A percentile compares a stretch with the other conserved stretches of the same genome.
Conservation (phyloP, 1,140 invertebrate species). For the Spodoptera frugiperda region DNA sequence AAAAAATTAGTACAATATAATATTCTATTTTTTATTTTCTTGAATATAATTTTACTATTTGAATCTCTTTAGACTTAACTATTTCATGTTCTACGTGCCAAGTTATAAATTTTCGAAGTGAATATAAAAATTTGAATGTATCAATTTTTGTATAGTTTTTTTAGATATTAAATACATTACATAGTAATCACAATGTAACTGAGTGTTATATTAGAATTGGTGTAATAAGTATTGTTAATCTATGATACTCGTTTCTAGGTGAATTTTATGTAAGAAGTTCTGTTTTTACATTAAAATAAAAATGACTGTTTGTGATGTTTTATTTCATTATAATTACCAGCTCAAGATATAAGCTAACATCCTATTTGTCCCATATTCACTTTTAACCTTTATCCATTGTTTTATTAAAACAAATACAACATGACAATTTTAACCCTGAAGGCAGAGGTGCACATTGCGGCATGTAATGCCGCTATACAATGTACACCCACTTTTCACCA, state of each 20-base stretch:
- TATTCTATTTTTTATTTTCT: constrained; percentile 26
- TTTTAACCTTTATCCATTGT: no score
- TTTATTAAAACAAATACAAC: no score
- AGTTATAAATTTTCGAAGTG: constrained; percentile 61
- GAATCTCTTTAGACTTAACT: constrained; percentile 44
- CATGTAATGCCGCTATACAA: no score
- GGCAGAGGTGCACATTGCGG: no score
- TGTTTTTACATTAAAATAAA: constrained; percentile 81
- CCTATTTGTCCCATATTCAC: no score
- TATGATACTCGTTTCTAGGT: constrained; percentile 66
- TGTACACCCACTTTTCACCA: no score
- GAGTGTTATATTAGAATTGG: constrained; percentile 65
- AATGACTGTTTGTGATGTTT: constrained; percentile 72
- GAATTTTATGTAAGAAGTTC: constrained; percentile 72
- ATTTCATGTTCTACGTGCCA: constrained; percentile 62
- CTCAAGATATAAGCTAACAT: no score
- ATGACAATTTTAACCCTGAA: no score
- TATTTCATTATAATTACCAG: constrained; percentile 46
- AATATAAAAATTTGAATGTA: constrained; percentile 54
- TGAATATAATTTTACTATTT: constrained; percentile 47
- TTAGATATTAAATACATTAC: constrained; percentile 44
- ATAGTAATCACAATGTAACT: constrained; percentile 54
- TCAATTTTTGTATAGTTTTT: constrained; percentile 62
- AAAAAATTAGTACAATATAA: constrained; percentile 47
- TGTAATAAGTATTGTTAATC: constrained; percentile 69